phyloP scores from a whole-genome alignment of 1,140 invertebrate species.

The Drosophila virilis region DNA sequence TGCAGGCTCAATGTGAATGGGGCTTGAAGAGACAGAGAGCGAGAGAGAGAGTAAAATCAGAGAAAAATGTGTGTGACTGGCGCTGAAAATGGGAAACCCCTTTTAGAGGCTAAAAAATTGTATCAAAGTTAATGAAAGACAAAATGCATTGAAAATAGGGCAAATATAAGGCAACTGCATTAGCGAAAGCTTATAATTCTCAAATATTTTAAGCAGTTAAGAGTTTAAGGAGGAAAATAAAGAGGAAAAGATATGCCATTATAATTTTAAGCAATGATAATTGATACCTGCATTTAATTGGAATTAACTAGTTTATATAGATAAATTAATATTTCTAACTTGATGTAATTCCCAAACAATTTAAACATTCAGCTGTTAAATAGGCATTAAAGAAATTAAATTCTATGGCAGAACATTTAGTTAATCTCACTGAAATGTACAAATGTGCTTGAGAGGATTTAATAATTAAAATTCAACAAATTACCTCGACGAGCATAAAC shows the following conservation, averaged over 20 bases:
- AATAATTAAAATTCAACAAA: not conserved
- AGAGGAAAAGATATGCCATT: not conserved
- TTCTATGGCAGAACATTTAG: too few species aligned
- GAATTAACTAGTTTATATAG: too few species aligned
- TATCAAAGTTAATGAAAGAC: not conserved
- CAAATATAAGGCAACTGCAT: not conserved
- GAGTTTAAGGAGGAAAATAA: not conserved
- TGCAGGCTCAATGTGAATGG: constrained; percentile 31
- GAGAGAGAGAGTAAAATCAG: not conserved
- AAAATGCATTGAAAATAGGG: too few species aligned
- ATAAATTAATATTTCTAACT: too few species aligned
- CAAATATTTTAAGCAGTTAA: not conserved
- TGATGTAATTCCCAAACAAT: too few species aligned
- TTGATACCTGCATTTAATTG: too few species aligned
- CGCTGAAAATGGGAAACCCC: not conserved
- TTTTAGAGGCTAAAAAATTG: not conserved
- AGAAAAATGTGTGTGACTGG: not conserved
- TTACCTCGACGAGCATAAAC: not conserved
- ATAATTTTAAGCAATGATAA: too few species aligned
- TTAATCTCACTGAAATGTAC: too few species aligned
- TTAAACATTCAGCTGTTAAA: too few species aligned
- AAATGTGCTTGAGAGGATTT: not conserved
- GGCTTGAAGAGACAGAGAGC: not conserved
- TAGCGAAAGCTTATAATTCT: not conserved
- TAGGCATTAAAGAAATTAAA: too few species aligned